Conservation (phyloP, 2,888 invertebrate species). For the Tanypteryx hageni region DNA sequence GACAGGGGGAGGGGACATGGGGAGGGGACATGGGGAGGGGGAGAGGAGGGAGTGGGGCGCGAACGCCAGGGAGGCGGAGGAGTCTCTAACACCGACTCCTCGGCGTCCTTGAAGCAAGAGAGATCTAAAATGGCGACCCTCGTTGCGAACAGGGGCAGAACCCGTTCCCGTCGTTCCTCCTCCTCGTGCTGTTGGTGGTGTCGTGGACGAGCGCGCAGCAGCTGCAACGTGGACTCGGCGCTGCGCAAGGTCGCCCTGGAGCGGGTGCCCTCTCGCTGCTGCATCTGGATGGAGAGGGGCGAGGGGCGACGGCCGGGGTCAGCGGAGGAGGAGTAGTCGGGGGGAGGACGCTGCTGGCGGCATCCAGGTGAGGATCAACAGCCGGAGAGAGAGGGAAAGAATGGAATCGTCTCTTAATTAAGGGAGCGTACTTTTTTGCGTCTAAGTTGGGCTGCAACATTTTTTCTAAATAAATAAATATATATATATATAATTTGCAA, state of each 20-base stretch:
- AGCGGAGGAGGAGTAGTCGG: neutral
- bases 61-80: neutral
- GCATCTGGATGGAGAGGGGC: neutral
- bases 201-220: constrained; percentile 28
- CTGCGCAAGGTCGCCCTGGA: constrained; percentile 57
- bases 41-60: constrained; percentile 20
- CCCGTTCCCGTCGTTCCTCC: constrained; percentile 50
- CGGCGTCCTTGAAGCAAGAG: constrained; percentile 58
- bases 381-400: neutral
- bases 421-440: neutral
- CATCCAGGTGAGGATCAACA: constrained; percentile 38
- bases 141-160: constrained; percentile 60
- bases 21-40: neutral
- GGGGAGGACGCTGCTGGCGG: neutral
- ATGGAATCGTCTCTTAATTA: neutral
- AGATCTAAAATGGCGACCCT: constrained; percentile 55
- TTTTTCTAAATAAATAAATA: too few species aligned
- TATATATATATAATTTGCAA: neutral
- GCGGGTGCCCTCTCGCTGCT: constrained; percentile 2
- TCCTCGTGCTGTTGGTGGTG: constrained; percentile 53
- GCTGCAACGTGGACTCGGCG: constrained; percentile 53
- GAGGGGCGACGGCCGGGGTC: constrained; percentile 2
- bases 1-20: constrained; percentile 14
- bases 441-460: too few species aligned
- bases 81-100: constrained; percentile 9